A percentile compares a stretch with the other conserved stretches of the same genome.
These are phyloP conservation scores for Aphelenchoides besseyi DNA, from an alignment of 1,140 invertebrate species.

Conservation along the genomic window DNA sequence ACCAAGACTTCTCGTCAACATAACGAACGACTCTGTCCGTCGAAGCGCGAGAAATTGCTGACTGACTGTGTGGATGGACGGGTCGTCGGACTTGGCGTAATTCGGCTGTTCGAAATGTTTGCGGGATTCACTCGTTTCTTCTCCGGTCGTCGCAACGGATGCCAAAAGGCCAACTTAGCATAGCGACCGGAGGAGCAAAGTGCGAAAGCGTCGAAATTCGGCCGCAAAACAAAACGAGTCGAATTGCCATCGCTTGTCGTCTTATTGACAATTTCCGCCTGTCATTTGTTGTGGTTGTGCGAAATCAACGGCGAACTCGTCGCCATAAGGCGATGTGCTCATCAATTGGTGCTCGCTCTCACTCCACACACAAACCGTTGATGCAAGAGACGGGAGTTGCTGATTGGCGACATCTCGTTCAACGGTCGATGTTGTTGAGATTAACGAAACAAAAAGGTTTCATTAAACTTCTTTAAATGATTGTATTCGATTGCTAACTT, in stretches of 20 bases:
- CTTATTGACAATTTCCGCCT: not conserved
- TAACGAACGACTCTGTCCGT: not conserved
- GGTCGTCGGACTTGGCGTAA: too few species aligned
- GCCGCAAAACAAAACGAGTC: not conserved
- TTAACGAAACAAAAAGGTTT: slow-evolving; percentile 4
- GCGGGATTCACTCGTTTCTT: too few species aligned
- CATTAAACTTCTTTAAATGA: not conserved
- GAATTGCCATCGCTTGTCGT: not conserved
- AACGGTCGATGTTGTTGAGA: slow-evolving; percentile 4
- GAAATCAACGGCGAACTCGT: not conserved
- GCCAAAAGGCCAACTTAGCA: slow-evolving; percentile 1
- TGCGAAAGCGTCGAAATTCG: not conserved
- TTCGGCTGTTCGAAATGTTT: too few species aligned
- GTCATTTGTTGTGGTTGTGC: too few species aligned
- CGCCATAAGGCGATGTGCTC: not conserved
- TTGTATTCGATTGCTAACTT: not conserved
- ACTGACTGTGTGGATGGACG: not conserved
- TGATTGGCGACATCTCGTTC: not conserved
- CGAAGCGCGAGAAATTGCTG: not conserved
- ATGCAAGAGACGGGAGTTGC: not conserved
- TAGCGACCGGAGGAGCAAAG: not conserved
- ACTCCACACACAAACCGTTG: not conserved
- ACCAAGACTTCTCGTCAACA: not conserved
- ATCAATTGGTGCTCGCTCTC: not conserved
- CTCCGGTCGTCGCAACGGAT: not conserved